Evolutionary conservation across 2,797 vertebrate species (phyloP).

Genomic region (Adelosebastes latens): DNA sequence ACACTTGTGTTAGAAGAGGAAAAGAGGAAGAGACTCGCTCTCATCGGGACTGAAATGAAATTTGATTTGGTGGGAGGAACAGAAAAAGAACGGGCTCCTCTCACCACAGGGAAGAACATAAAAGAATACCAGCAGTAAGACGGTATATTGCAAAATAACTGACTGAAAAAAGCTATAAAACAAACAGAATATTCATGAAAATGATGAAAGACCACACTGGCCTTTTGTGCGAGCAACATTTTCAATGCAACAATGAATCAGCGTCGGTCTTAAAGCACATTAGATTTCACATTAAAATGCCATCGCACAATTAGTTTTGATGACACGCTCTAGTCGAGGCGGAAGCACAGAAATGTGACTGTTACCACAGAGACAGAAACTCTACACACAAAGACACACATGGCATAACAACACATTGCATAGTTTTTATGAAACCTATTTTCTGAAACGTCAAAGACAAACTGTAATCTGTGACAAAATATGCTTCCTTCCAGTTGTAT

Average conservation of each 20-base stretch:
- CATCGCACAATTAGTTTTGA: conserved; percentile 25
- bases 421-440: background rate
- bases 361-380: background rate
- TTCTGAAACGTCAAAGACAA: too few relatives aligned
- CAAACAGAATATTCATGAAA: background rate
- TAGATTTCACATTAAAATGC: conserved; percentile 29
- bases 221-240: background rate
- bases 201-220: background rate
- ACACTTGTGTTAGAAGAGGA: background rate
- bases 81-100: background rate
- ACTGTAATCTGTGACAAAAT: too few relatives aligned
- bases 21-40: background rate
- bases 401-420: background rate
- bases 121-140: background rate
- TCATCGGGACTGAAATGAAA: background rate
- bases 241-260: conserved; percentile 12
- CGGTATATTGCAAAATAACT: background rate
- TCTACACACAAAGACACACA: background rate
- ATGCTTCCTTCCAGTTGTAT: too few relatives aligned
- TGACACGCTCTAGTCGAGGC: background rate
- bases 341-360: conserved; percentile 5
- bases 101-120: background rate
- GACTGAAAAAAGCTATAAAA: background rate
- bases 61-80: background rate
- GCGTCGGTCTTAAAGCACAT: background rate